Evolutionary conservation across 2,113 vertebrate species (phyloP), one percentile per base, ranked within the genome.

Genomic region (Thymallus thymallus): DNA sequence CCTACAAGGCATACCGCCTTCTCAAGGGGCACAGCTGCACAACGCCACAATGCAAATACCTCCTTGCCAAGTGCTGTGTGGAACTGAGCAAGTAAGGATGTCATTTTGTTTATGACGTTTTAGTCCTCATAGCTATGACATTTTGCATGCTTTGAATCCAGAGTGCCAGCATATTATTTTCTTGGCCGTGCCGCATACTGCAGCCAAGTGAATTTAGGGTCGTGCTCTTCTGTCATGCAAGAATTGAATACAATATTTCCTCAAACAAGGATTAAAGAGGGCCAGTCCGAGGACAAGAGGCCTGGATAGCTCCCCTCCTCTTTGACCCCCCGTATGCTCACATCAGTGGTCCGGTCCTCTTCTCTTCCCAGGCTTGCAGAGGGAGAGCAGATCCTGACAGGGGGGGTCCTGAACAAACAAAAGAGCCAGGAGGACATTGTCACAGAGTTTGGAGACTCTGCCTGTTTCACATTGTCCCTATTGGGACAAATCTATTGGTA

Each of bases 401-500:
- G 97, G 81, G 97, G 98, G 76, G 96, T 99, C 62, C 90, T 99
- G 85, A 99, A 97, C 91, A 99, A 98, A 89, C 97, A 98, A 90
- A 98, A 97, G 93, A 98, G 94, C 92, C 95, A 98, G 78, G 98
- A 99, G 84, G 98, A 99, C 86, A 95, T 99, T 85, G 94, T 98
- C 85, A 94, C 95, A 48, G 98, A 99, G 90, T 99, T 98, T 90
- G 98, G 98, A 81, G 98, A 99, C 85, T 95, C 97, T 4, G 96
- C 97, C 64, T 97, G 96, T 86, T 99, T 98, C 92, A 98, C 97
- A 0, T 91, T 99, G 80, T 96, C 96, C 3, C 91, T 99, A 84
- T 93, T 99, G 88, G 98, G 98, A 81, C 97, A 99, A 87, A 95
- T 99, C 80, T 99, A 99, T 92, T 98, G 97, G 96, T 99, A 94